These are phyloP conservation scores for Danaus plexippus DNA, from an alignment of 1,140 invertebrate genomes.

Conservation along the genomic window DNA sequence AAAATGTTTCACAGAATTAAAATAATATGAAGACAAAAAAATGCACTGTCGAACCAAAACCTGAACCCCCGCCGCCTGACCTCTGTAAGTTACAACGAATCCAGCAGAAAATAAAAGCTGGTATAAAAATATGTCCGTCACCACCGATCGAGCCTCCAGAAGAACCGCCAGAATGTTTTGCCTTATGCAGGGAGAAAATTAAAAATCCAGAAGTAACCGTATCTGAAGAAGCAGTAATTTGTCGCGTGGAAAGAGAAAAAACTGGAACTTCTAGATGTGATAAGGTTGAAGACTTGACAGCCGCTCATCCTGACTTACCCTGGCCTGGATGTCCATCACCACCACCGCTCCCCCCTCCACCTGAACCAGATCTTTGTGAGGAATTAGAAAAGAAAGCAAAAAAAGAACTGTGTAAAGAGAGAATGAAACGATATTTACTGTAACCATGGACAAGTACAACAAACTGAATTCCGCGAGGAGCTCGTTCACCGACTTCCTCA, in stretches of 20 bases:
- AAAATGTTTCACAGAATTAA: slow-evolving; percentile 7
- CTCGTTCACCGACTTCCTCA: slow-evolving; percentile 19
- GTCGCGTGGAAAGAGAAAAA: slow-evolving; percentile 29
- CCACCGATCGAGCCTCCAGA: slow-evolving; percentile 25
- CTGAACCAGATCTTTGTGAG: slow-evolving; percentile 35
- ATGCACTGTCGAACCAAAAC: slow-evolving; percentile 33
- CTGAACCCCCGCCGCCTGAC: slow-evolving; percentile 35
- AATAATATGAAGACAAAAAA: slow-evolving; percentile 40
- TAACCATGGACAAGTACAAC: slow-evolving; percentile 30
- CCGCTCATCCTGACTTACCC: slow-evolving; percentile 29
- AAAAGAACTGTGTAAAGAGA: slow-evolving; percentile 36
- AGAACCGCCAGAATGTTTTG: slow-evolving; percentile 30
- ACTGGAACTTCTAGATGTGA: slow-evolving; percentile 42
- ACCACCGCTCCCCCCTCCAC: slow-evolving; percentile 28
- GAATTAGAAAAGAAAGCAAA: slow-evolving; percentile 25
- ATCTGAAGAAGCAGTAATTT: slow-evolving; percentile 25
- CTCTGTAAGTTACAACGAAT: slow-evolving; percentile 38
- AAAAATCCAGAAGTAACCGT: slow-evolving; percentile 36
- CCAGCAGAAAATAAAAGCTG: slow-evolving; percentile 33
- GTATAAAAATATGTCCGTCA: slow-evolving; percentile 38
- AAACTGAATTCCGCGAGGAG: slow-evolving; percentile 3
- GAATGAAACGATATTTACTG: slow-evolving; percentile 37
- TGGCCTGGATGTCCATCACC: slow-evolving; percentile 37
- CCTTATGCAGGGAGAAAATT: slow-evolving; percentile 45
- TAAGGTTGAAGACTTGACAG: slow-evolving; percentile 23